These are phyloP conservation scores for Pygoscelis antarcticus DNA, from an alignment of 2,113 vertebrate species.

Conservation along the genomic window DNA sequence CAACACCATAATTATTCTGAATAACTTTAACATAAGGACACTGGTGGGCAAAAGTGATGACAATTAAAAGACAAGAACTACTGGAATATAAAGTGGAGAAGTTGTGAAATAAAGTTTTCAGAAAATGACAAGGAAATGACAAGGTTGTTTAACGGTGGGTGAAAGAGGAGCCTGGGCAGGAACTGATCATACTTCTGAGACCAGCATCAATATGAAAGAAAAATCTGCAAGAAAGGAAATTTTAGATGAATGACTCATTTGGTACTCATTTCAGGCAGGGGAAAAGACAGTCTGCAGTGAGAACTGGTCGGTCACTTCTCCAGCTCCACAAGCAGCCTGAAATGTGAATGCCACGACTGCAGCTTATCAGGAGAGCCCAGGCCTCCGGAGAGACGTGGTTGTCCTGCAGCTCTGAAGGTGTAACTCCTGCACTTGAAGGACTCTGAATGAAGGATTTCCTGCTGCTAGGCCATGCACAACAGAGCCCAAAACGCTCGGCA, in stretches of 20 bases:
- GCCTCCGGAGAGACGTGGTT: background rate
- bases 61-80: background rate
- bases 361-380: background rate
- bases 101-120: background rate
- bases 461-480: background rate
- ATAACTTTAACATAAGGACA: background rate
- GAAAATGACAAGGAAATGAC: background rate
- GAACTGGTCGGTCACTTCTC: accelerated
- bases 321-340: background rate
- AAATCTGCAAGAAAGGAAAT: background rate
- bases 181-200: background rate
- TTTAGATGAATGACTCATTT: background rate
- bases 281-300: background rate
- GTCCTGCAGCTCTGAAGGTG: background rate
- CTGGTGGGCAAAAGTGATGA: background rate
- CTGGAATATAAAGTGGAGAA: background rate
- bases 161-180: background rate
- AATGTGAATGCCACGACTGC: accelerated
- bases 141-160: background rate
- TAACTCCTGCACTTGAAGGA: background rate
- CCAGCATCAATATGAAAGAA: background rate
- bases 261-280: background rate
- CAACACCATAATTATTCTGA: background rate
- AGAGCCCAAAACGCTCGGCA: accelerated
- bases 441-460: background rate